Percentiles rank a stretch among this genome's conserved stretches.
phyloP scores from a whole-genome alignment of 1,140 invertebrate genomes.

The Pseudomyrmex dendroicus region DNA sequence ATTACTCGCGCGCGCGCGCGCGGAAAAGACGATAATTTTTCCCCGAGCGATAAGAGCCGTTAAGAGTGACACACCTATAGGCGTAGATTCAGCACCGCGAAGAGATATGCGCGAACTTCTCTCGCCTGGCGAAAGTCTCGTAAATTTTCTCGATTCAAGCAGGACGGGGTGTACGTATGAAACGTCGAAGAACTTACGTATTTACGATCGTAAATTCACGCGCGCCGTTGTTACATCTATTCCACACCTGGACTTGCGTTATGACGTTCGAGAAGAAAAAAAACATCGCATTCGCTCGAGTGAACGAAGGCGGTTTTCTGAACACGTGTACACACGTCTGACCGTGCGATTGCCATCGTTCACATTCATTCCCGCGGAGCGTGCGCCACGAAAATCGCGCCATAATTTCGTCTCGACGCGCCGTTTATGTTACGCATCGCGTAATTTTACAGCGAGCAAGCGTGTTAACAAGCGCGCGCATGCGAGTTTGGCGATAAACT shows the following conservation, averaged over 20 bases:
- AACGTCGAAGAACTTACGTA: slow-evolving; percentile 36
- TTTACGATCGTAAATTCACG: slow-evolving; percentile 38
- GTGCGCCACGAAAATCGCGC: slow-evolving; percentile 51
- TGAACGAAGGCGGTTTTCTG: slow-evolving; percentile 6
- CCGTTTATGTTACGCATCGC: background rate
- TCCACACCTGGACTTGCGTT: slow-evolving; percentile 30
- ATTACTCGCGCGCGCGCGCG: background rate
- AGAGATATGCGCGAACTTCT: slow-evolving; percentile 12
- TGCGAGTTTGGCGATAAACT: slow-evolving; percentile 64
- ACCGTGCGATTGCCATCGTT: slow-evolving; percentile 11
- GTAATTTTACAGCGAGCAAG: slow-evolving; percentile 68
- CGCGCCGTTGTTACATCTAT: slow-evolving; percentile 25
- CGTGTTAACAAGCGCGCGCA: slow-evolving; percentile 70
- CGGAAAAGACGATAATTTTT: slow-evolving; percentile 1
- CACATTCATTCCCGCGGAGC: slow-evolving; percentile 28
- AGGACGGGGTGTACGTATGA: background rate
- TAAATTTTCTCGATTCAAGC: slow-evolving; percentile 40
- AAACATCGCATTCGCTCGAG: background rate
- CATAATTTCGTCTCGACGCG: slow-evolving; percentile 39
- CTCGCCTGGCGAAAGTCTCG: background rate
- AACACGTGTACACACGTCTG: slow-evolving; percentile 28
- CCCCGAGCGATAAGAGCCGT: no score
- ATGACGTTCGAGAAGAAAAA: slow-evolving; percentile 31
- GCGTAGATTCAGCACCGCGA: background rate
- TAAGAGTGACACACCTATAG: background rate